phyloP scores from a whole-genome alignment of 2,888 invertebrate species.

The Amiota mariae region DNA sequence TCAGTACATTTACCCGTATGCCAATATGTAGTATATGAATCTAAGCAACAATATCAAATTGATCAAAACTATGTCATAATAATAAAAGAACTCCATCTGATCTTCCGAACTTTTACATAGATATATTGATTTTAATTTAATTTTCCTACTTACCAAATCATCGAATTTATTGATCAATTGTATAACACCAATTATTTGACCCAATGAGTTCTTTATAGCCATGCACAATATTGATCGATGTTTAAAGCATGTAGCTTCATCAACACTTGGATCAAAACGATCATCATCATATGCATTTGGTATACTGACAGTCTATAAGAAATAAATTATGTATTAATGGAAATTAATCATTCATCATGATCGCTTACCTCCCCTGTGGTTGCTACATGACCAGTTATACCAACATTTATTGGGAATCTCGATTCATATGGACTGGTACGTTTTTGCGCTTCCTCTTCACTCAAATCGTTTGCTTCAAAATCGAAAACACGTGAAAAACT shows the following conservation, averaged over 20 bases:
- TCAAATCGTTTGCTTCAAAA: constrained; percentile 91
- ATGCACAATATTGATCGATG: constrained; percentile 94
- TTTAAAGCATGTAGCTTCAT: constrained; percentile 86
- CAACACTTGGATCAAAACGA: constrained; percentile 90
- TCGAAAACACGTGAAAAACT: constrained; percentile 96
- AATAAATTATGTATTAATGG: neutral
- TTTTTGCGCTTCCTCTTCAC: constrained; percentile 85
- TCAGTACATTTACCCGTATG: no score
- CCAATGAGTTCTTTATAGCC: constrained; percentile 95
- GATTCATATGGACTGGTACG: constrained; percentile 92
- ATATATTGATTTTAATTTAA: neutral
- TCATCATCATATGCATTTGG: constrained; percentile 91
- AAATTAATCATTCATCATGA: neutral
- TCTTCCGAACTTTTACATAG: no score
- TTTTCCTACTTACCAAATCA: constrained; percentile 76
- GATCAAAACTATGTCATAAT: no score
- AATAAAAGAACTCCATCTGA: no score
- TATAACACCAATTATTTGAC: constrained; percentile 94
- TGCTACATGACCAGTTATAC: constrained; percentile 95
- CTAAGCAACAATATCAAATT: no score
- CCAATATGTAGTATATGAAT: no score
- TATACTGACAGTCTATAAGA: constrained; percentile 88
- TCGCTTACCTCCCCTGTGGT: constrained; percentile 91
- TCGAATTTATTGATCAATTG: constrained; percentile 95
- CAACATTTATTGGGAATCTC: constrained; percentile 94